Percentiles rank a stretch among this genome's conserved stretches.
phyloP scores from a whole-genome alignment of 2,888 invertebrate species.

The Lottia gigantea region DNA sequence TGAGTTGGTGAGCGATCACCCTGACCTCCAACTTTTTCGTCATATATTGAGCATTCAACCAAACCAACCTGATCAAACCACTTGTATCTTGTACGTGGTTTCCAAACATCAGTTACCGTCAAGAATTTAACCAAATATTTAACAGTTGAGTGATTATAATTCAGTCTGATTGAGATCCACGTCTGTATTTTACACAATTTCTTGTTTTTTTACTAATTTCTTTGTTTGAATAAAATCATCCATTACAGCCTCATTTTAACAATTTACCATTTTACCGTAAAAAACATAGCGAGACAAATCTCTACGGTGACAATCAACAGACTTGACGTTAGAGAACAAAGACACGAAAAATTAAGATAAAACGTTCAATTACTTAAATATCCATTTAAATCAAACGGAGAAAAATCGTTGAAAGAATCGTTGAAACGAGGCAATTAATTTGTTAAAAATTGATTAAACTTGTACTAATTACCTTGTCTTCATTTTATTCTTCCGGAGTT shows the following conservation, averaged over 20 bases:
- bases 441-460: not conserved
- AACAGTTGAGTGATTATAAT: too few relatives aligned
- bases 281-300: not conserved
- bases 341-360: slow-evolving; percentile 2
- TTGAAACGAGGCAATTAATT: not conserved
- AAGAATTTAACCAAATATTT: too few relatives aligned
- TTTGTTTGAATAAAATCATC: slow-evolving; percentile 2
- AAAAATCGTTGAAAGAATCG: not conserved
- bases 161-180: too few relatives aligned
- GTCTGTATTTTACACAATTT: too few relatives aligned
- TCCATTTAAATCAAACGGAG: slow-evolving; percentile 2
- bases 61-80: too few relatives aligned
- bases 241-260: not conserved
- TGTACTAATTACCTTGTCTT: not conserved
- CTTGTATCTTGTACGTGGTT: too few relatives aligned
- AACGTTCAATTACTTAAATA: slow-evolving; percentile 7
- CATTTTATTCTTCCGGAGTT: too few relatives aligned
- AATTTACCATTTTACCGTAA: slow-evolving; percentile 1
- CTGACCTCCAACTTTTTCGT: too few relatives aligned
- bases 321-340: not conserved
- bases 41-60: too few relatives aligned
- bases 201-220: not conserved
- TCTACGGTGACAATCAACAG: slow-evolving; percentile 2
- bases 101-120: too few relatives aligned
- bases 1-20: too few relatives aligned